These are phyloP conservation scores for Drosophila neonasuta DNA, from an alignment of 2,888 invertebrate genomes.

Conservation along the genomic window DNA sequence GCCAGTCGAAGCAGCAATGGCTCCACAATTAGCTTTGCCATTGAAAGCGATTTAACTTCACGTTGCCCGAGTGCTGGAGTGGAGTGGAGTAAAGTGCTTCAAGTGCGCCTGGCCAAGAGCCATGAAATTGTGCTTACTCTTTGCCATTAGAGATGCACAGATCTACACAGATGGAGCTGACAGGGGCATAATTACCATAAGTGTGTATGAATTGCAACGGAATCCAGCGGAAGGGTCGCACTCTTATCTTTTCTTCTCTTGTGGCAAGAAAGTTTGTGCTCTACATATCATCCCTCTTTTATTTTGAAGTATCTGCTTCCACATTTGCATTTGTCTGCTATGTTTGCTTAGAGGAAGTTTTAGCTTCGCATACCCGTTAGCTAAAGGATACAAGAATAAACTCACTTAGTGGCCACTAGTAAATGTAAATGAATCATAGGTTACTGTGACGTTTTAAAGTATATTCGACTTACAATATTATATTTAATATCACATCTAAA, in stretches of 20 bases:
- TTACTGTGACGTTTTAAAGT: too few species aligned
- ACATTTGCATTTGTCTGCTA: constrained; percentile 8
- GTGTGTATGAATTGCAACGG: neutral
- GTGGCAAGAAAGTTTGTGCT: neutral
- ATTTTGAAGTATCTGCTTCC: neutral
- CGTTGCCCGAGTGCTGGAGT: neutral
- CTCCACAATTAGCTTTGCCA: constrained; percentile 50
- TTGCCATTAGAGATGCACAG: neutral
- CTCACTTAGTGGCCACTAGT: too few species aligned
- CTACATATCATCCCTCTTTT: neutral
- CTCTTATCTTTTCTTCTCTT: neutral
- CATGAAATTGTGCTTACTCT: constrained; percentile 41
- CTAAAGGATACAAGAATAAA: too few species aligned
- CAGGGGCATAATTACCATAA: constrained; percentile 41
- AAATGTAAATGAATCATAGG: too few species aligned
- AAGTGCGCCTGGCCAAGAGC: constrained; percentile 43
- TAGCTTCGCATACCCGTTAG: neutral
- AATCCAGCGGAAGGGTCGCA: neutral
- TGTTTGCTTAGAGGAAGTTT: constrained; percentile 20
- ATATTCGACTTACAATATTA: too few species aligned
- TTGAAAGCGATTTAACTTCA: constrained; percentile 39
- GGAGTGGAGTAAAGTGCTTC: neutral
- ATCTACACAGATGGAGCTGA: neutral
- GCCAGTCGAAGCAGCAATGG: constrained; percentile 37
- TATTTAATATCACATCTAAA: too few species aligned